Conservation (phyloP, 2,797 vertebrate species). For the Brachymystax lenok region DNA sequence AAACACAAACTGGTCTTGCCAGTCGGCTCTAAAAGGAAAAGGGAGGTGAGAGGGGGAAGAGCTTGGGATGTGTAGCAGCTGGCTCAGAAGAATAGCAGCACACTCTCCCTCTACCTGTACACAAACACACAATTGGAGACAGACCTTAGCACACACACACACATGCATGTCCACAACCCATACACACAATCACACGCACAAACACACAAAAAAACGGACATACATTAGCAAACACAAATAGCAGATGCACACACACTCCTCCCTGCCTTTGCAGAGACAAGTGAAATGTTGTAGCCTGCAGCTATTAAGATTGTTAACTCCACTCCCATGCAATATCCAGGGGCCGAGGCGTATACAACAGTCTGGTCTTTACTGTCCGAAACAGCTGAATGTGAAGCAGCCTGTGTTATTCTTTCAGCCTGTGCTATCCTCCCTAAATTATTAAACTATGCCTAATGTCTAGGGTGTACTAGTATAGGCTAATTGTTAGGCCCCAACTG, state of each 20-base stretch:
- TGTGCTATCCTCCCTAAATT: background rate
- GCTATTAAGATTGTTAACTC: background rate
- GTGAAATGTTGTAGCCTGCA: background rate
- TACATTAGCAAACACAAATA: background rate
- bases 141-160: too few relatives aligned
- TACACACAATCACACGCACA: background rate
- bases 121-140: background rate
- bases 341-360: background rate
- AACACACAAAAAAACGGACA: background rate
- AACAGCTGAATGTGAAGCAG: background rate
- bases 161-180: background rate
- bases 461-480: background rate
- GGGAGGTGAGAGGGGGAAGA: background rate
- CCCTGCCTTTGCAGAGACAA: background rate
- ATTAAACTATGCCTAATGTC: background rate
- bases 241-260: background rate
- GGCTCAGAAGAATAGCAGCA: slow-evolving; percentile 14
- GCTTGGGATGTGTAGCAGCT: background rate
- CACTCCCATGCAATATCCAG: background rate
- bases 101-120: background rate
- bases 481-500: background rate
- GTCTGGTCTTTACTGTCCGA: background rate
- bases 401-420: background rate
- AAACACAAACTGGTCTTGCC: slow-evolving; percentile 78
- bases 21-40: slow-evolving; percentile 79